A percentile compares a stretch with the other conserved stretches of the same genome.
These are phyloP conservation scores for Phodopus roborovskii DNA, from an alignment of 2,113 vertebrate species.

Conservation along the genomic window DNA sequence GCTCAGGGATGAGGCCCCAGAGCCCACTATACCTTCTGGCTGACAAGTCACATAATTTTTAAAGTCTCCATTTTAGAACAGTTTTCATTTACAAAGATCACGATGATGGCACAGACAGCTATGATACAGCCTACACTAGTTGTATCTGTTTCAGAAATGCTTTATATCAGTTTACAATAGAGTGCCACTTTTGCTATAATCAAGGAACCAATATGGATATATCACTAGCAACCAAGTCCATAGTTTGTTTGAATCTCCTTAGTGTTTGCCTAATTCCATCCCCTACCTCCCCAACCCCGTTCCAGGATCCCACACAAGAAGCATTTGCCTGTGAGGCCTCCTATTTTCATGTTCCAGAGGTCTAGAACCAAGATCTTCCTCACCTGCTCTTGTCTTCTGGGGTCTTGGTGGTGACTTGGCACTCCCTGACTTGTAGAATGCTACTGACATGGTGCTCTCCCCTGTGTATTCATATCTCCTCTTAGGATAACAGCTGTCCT, in stretches of 20 bases:
- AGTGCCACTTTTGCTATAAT: neutral
- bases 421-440: neutral
- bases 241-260: neutral
- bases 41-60: neutral
- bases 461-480: neutral
- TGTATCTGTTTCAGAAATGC: neutral
- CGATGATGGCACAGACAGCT: neutral
- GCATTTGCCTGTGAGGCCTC: neutral
- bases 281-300: neutral
- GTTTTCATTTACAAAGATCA: neutral
- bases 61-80: neutral
- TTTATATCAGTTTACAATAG: neutral
- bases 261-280: neutral
- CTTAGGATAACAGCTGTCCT: neutral
- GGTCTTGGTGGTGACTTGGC: neutral
- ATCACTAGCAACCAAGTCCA: neutral
- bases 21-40: neutral
- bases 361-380: neutral
- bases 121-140: neutral
- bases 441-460: neutral
- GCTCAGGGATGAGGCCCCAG: neutral
- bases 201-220: neutral
- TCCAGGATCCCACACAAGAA: neutral
- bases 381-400: neutral
- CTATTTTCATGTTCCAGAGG: neutral